A percentile compares a stretch with the other conserved stretches of the same genome.
Conservation (phyloP, 2,888 invertebrate genomes). For the Abrostola tripartita region DNA sequence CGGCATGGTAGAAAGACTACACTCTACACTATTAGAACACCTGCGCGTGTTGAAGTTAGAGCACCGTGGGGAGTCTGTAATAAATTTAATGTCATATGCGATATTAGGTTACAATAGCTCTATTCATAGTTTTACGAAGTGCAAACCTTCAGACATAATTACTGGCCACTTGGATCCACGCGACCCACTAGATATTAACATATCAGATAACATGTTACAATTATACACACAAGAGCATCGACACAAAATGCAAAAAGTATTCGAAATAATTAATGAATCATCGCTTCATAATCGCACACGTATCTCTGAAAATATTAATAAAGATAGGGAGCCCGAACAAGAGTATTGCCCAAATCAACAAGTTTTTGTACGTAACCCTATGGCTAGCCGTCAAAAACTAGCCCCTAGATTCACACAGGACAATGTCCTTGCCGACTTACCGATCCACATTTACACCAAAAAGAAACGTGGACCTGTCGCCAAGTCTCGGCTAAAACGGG, state of each 20-base stretch:
- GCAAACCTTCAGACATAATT: constrained; percentile 49
- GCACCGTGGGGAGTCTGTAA: constrained; percentile 13
- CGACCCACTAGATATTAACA: constrained; percentile 36
- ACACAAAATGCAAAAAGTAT: constrained; percentile 26
- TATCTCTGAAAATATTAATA: constrained; percentile 35
- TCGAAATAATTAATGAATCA: constrained; percentile 28
- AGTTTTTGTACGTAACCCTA: constrained; percentile 44
- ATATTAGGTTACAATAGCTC: constrained; percentile 48
- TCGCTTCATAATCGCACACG: constrained; percentile 5
- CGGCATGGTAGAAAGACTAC: constrained; percentile 33
- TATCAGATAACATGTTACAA: constrained; percentile 36
- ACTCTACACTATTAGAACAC: constrained; percentile 37
- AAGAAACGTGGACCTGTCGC: constrained; percentile 49
- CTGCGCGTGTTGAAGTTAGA: constrained; percentile 30
- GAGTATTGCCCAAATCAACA: constrained; percentile 41
- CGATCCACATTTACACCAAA: constrained; percentile 53
- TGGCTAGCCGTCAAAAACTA: constrained; percentile 48
- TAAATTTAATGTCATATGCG: constrained; percentile 36
- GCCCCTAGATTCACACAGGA: constrained; percentile 52
- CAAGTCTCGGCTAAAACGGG: constrained; percentile 14
- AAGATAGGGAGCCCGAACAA: constrained; percentile 37
- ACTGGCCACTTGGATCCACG: constrained; percentile 53
- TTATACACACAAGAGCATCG: constrained; percentile 37
- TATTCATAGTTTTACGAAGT: neutral
- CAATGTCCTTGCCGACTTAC: constrained; percentile 46